These are phyloP conservation scores for Macrostomum lignano DNA, from an alignment of 1,140 invertebrate genomes.

Conservation along the genomic window DNA sequence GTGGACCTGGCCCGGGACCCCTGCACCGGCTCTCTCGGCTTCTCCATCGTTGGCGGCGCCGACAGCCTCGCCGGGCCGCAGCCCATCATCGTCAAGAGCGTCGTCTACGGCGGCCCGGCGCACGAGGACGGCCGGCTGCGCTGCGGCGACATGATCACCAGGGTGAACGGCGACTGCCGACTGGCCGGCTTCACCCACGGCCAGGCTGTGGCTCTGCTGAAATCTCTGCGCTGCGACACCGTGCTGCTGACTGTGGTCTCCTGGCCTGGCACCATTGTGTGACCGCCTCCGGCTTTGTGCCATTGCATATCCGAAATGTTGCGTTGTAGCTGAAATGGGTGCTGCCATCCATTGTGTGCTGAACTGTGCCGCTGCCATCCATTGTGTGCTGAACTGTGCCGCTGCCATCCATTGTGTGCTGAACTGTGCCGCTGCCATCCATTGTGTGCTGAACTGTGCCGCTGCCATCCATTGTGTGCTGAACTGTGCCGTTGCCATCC, in stretches of 20 bases:
- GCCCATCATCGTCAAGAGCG: conserved; percentile 31
- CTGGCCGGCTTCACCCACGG: conserved; percentile 27
- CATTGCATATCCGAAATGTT: too few relatives aligned
- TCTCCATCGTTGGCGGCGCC: conserved; percentile 31
- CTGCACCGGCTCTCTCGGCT: conserved; percentile 24
- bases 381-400: too few relatives aligned
- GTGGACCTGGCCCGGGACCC: conserved; percentile 24
- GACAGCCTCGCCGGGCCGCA: conserved; percentile 20
- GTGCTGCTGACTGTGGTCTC: conserved; percentile 21
- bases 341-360: too few relatives aligned
- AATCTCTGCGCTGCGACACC: conserved; percentile 10
- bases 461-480: too few relatives aligned
- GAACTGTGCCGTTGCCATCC: too few relatives aligned
- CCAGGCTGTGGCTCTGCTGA: conserved; percentile 26
- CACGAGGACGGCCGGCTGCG: conserved; percentile 27
- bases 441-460: too few relatives aligned
- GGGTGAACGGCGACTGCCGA: conserved; percentile 30
- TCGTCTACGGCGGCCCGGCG: conserved; percentile 30
- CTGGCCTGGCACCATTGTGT: conserved; percentile 26
- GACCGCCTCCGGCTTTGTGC: too few relatives aligned
- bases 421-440: too few relatives aligned
- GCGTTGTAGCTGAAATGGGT: too few relatives aligned
- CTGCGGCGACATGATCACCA: conserved; percentile 31
- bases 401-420: too few relatives aligned
- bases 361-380: too few relatives aligned